Evolutionary conservation across 2,888 invertebrate genomes (phyloP), one percentile per base, ranked within the genome.

Genomic region (Koerneria pararmatus): DNA sequence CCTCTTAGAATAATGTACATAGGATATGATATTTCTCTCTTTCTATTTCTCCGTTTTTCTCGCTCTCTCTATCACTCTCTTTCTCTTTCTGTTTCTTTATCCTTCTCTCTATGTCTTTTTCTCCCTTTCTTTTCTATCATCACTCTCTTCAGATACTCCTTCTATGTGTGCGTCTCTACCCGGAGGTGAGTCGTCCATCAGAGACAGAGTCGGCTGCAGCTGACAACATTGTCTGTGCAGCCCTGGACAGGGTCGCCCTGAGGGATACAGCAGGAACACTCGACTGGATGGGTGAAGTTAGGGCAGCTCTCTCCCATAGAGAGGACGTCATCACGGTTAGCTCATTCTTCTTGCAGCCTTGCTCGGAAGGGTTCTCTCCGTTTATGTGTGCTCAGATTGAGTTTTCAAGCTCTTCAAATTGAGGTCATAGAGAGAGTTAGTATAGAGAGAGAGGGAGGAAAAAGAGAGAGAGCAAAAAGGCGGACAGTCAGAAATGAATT

Each of bases 261-360:
- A 24, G 24, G 22, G 67, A 70, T 19, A 49, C 46, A 8, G 68
- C 57, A 41, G 51, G 49, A n/a, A 53, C 65, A 0, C 56, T 70
- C 24, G 59, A 62, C n/a, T 67, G 67, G 65, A 53, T 70, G 34
- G 57, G 65, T 1, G 49, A 49, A 29, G 53, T 61, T 19, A 15
- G 70, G 37, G 37, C 66, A 4, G 35, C 57, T 15, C 59, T 70
- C 48, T 56, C 56, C 1, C 27, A 46, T 41, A 54, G 64, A 15
- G 54, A 64, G 19, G 15, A 46, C 31, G 64, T 64, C 2, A 56
- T 54, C 31, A 19, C 32, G 54, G 64, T 64, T 6, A 51, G 53
- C n/a, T n/a, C n/a, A n/a, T n/a, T n/a, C n/a, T n/a, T n/a, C n/a
- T n/a, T n/a, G n/a, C n/a, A n/a, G n/a, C n/a, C n/a, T n/a, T n/a